Conservation (phyloP, 2,113 vertebrate species). For the Phalacrocorax pelagicus region DNA sequence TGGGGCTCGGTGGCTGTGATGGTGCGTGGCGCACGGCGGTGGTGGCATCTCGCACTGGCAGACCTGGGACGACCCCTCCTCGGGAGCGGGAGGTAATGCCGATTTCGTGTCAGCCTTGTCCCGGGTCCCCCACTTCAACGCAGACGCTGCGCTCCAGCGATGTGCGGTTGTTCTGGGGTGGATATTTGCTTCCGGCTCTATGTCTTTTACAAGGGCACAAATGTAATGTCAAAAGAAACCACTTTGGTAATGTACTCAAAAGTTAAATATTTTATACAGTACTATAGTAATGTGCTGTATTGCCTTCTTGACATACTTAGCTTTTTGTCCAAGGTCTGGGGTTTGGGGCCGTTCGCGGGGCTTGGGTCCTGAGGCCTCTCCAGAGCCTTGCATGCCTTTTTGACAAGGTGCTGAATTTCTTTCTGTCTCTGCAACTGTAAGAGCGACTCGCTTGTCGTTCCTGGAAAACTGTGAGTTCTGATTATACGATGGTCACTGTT, state of each 20-base stretch:
- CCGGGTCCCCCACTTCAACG: background rate
- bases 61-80: background rate
- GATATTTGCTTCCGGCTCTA: constrained; percentile 12
- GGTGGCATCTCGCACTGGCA: background rate
- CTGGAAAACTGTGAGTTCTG: background rate
- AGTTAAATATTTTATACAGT: constrained; percentile 59
- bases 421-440: background rate
- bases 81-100: background rate
- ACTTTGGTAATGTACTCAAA: constrained; percentile 21
- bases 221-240: constrained; percentile 54
- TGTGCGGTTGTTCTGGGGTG: constrained; percentile 22
- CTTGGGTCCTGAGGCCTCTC: background rate
- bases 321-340: background rate
- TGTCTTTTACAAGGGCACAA: constrained; percentile 41
- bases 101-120: constrained; percentile 30
- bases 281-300: background rate
- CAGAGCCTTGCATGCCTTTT: background rate
- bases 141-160: rapidly evolving
- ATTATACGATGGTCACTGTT: rapidly evolving
- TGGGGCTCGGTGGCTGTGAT: background rate
- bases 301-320: background rate
- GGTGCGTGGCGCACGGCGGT: rapidly evolving
- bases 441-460: background rate
- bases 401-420: background rate
- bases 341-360: background rate